Base-by-base conservation (phyloP, 2,888 invertebrate genomes). In the Drosophila conformis region DNA sequence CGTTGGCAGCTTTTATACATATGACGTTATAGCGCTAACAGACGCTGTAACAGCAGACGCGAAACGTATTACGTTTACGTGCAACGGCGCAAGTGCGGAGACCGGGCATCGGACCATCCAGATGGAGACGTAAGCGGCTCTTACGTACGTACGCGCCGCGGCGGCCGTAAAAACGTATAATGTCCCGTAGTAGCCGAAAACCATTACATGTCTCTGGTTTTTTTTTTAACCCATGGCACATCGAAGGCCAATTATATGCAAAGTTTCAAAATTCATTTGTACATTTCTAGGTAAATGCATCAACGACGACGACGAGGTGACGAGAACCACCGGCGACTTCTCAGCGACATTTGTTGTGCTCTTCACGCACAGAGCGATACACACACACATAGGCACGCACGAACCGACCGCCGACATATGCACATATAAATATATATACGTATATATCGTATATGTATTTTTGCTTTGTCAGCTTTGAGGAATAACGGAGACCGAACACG, bases 381-480 rank as follows among this genome's bases (percentile, higher is more conserved):
- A 70, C 66, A 83, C 80, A 80, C 71, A 72, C 64, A 69, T 70
- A 80, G 48, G 56, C 77, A 80, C 75, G 61, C 72, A 69, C 73
- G 64, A 62, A 68, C 61, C 67, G 63, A 54, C 25, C 15, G 15
- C 46, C 46, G 25, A 25, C 46, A 21, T 25, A 46, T 46, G 46
- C 15, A 46, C 67, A 64, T 51, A 49, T 51, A 68, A 63, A 56
- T 61, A 60, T 67, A 78, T 53, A 80, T 71, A 48, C 54, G 64
- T 59, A 60, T 51, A 57, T 68, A 74, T 10, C 46, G 27, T 48
- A 25, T 33, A 29, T 67, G 36, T 66, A 65, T 51, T 64, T 60
- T 76, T 86, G 87, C 90, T 73, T 75, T 78, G 86, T 88, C 88
- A 88, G 85, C 85, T 36, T 56, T 38, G 73, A 73, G 61, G 68